Conservation (phyloP, 2,113 vertebrate species). For the Catharus fuscescens region DNA sequence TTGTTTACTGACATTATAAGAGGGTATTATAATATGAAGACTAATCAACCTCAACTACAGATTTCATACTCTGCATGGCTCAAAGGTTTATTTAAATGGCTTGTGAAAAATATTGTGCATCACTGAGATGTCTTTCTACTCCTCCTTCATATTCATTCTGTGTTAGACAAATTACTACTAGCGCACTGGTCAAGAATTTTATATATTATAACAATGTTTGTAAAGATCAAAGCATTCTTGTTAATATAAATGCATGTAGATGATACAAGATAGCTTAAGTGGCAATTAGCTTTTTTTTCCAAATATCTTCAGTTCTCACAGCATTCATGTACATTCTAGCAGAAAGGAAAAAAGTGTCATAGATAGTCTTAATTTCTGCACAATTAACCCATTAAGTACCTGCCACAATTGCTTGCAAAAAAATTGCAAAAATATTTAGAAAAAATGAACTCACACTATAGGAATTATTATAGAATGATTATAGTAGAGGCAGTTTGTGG, state of each 20-base stretch:
- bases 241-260: background rate
- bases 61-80: conserved; percentile 3
- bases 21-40: conserved; percentile 19
- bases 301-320: background rate
- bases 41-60: conserved; percentile 45
- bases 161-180: background rate
- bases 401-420: background rate
- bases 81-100: background rate
- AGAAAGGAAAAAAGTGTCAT: background rate
- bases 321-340: background rate
- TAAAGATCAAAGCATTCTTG: background rate
- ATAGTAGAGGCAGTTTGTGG: fast-evolving
- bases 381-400: background rate
- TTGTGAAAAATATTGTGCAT: background rate
- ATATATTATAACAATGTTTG: background rate
- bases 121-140: background rate
- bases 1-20: conserved; percentile 56
- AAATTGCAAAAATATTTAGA: background rate
- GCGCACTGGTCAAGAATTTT: background rate
- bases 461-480: background rate
- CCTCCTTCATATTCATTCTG: background rate
- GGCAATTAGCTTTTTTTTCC: background rate
- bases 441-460: background rate
- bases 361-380: background rate
- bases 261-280: background rate